A percentile compares a stretch with the other conserved stretches of the same genome.
Evolutionary conservation across 2,888 invertebrate species (phyloP).

Genomic region (Volucella inflata): DNA sequence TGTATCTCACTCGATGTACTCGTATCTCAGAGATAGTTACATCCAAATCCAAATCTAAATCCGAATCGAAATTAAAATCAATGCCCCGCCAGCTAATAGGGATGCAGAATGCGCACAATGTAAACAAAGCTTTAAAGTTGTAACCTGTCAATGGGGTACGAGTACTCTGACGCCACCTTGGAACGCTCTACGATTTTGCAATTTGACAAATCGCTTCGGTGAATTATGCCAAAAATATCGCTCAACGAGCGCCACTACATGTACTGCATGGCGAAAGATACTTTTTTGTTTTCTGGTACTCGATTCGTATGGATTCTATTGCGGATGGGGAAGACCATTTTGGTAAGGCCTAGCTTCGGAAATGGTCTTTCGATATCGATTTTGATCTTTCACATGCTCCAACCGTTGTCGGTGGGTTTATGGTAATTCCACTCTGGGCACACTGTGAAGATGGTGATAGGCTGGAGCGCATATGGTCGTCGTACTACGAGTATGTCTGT

Average conservation of each 20-base stretch:
- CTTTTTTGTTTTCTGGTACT: slow-evolving; percentile 7
- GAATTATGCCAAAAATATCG: slow-evolving; percentile 55
- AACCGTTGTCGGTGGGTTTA: not conserved
- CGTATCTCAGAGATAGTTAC: too few relatives aligned
- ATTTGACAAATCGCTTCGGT: slow-evolving; percentile 62
- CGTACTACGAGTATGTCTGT: slow-evolving; percentile 8
- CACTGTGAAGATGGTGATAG: slow-evolving; percentile 22
- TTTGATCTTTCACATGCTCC: slow-evolving; percentile 54
- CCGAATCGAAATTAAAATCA: too few relatives aligned
- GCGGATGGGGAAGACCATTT: slow-evolving; percentile 47
- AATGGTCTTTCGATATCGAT: slow-evolving; percentile 56
- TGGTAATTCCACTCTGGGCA: not conserved
- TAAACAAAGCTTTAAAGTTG: slow-evolving; percentile 54
- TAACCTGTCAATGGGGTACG: slow-evolving; percentile 42
- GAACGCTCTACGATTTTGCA: slow-evolving; percentile 41
- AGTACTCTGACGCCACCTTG: slow-evolving; percentile 23
- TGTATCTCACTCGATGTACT: slow-evolving; percentile 17
- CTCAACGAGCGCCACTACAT: slow-evolving; percentile 5
- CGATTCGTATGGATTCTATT: not conserved
- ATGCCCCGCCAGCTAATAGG: slow-evolving; percentile 8
- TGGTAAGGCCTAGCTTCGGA: slow-evolving; percentile 45
- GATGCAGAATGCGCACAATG: slow-evolving; percentile 50
- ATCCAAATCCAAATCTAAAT: too few relatives aligned
- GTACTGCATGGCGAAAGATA: slow-evolving; percentile 5
- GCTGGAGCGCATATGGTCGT: slow-evolving; percentile 1